These are phyloP conservation scores for Napeogenes sylphis DNA, from an alignment of 2,888 invertebrate genomes.

Conservation along the genomic window DNA sequence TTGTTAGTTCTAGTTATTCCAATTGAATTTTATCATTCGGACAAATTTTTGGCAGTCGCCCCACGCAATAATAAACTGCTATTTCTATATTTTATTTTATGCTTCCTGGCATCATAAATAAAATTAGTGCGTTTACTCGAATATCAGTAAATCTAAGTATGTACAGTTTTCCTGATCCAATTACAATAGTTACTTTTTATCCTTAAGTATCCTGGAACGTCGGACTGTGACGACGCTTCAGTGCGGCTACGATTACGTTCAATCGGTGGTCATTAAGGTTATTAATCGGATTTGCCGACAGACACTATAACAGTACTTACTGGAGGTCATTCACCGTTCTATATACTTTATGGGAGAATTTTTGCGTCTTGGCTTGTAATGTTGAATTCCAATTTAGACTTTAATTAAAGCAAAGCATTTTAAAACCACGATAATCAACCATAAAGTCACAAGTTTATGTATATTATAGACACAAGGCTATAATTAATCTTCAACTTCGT, in stretches of 20 bases:
- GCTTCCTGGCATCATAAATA: slow-evolving; percentile 3
- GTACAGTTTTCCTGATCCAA: too few species aligned
- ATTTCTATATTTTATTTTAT: slow-evolving; percentile 4
- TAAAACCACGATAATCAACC: background rate
- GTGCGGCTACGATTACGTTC: slow-evolving; percentile 1
- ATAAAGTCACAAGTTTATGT: too few species aligned
- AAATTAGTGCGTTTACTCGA: background rate
- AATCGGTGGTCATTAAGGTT: slow-evolving; percentile 11
- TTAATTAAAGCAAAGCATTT: too few species aligned
- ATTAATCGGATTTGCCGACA: slow-evolving; percentile 15
- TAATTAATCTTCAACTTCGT: too few species aligned
- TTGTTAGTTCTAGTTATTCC: background rate
- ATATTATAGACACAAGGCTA: too few species aligned
- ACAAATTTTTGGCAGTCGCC: slow-evolving; percentile 6
- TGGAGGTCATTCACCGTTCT: slow-evolving; percentile 10
- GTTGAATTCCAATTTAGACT: background rate
- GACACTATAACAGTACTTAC: slow-evolving; percentile 6
- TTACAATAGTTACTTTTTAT: too few species aligned
- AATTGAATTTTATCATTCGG: background rate
- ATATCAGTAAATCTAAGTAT: background rate
- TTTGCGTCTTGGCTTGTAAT: background rate
- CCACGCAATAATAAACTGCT: slow-evolving; percentile 4
- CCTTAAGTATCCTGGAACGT: too few species aligned
- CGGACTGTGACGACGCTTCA: background rate
- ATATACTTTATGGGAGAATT: background rate